Evolutionary conservation across 2,797 vertebrate species (phyloP), one percentile per base, ranked within the genome.

Genomic region (Heliangelus exortis): DNA sequence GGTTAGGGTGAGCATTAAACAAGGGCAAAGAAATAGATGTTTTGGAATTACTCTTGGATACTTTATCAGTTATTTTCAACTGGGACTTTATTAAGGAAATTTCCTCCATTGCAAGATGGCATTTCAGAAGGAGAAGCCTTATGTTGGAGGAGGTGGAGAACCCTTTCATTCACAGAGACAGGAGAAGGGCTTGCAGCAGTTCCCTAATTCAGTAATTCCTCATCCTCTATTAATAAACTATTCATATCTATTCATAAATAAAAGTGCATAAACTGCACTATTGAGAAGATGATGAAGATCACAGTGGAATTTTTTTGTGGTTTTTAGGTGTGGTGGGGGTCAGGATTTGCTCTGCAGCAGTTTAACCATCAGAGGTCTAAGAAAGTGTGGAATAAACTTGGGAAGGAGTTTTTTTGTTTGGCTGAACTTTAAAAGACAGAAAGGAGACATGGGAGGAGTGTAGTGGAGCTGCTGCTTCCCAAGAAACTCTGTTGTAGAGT

Each of bases 161-260:
- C 19, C 15, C 6, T 87, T 29, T 12, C 23, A 1, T 23, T n/a
- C 15, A 7, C 5, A 19, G n/a, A 29, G 8, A 8, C 0, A 1
- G 58, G 12, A 43, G 39, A 73, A 77, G 55, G 66, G 31, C 61
- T 69, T 53, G 94, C 94, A 96, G 94, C 97, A 96, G 97, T 97
- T 97, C 95, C 88, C 95, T 89, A 95, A 95, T 97, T 96, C 97
- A 95, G 86, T 97, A 98, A 98, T 97, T 96, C 97, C 95, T 96
- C 87, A 95, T 97, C 91, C 90, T 96, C 90, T 97, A 97, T 97
- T 97, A n/a, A n/a, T n/a, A n/a, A n/a, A n/a, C n/a, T n/a, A n/a
- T n/a, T n/a, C n/a, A n/a, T n/a, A n/a, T n/a, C n/a, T n/a, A n/a
- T n/a, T n/a, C n/a, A n/a, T n/a, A n/a, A n/a, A n/a, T n/a, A n/a